These are phyloP conservation scores for Acheta domesticus DNA, from an alignment of 2,888 invertebrate genomes.

Conservation along the genomic window DNA sequence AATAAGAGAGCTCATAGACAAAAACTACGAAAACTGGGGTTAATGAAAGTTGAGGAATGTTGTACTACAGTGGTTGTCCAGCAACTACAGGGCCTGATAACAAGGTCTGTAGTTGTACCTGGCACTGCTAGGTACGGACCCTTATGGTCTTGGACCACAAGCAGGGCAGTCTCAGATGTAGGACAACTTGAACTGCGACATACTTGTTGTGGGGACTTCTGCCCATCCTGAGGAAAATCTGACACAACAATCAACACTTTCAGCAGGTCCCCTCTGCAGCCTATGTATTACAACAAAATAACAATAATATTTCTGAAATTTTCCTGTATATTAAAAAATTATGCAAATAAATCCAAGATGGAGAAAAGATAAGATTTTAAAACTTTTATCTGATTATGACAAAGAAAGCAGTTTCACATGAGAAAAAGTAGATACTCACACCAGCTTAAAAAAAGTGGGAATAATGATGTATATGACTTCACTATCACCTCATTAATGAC, in stretches of 20 bases:
- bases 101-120: constrained; percentile 47
- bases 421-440: no score
- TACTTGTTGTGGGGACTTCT: constrained; percentile 44
- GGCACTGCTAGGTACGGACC: constrained; percentile 57
- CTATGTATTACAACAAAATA: no score
- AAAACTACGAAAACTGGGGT: not conserved
- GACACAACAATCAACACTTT: constrained; percentile 20
- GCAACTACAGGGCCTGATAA: constrained; percentile 18
- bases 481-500: no score
- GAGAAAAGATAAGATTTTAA: no score
- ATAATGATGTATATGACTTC: no score
- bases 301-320: no score
- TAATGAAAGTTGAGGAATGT: not conserved
- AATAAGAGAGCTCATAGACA: no score
- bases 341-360: no score
- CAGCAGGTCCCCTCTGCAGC: constrained; percentile 1
- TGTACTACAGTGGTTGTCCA: not conserved
- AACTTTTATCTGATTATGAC: no score
- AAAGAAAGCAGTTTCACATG: no score
- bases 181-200: constrained; percentile 48
- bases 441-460: no score
- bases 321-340: no score
- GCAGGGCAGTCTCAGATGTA: constrained; percentile 47
- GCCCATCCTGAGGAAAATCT: constrained; percentile 27
- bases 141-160: constrained; percentile 52